Evolutionary conservation across 1,140 invertebrate genomes (phyloP), one percentile per base, ranked within the genome.

Genomic region (Drosophila sproati): DNA sequence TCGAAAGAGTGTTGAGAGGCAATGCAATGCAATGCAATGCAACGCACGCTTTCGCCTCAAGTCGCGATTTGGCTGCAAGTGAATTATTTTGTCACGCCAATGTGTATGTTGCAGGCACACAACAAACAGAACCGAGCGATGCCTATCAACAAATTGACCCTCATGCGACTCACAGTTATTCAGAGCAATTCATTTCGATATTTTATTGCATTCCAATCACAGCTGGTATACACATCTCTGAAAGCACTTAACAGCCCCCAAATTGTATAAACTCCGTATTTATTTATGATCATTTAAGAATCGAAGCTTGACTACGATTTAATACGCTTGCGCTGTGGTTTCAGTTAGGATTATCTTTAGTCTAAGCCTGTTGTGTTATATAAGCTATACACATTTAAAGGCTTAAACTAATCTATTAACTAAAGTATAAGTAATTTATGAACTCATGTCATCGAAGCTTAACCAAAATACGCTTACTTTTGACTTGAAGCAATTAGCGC

Each of bases 91-190:
- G 76, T 76, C 69, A 77, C 77, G 77, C 74, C 68, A 59, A 73
- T 77, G 73, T 79, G 69, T 69, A 79, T 77, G 77, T 77, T 77
- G 77, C 63, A 75, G 43, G 47, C 41, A 56, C 35, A 47, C 43
- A n/a, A 47, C 29, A 47, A 60, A 60, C 31, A 12, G 7, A 43
- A 43, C 39, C 47, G 37, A 57, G 32, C 47, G 62, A 62, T 73
- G 74, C 59, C 74, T 77, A 77, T 73, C 77, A 69, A 73, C 51
- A 77, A 73, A 77, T 69, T 73, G 77, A 79, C 77, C 74, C 63
- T 77, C 74, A 76, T 60, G 41, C 28, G 29, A 20, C 48, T 47
- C 37, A 37, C 71, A 73, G 50, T 52, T 48, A 75, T 56, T 47
- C 29, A 47, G 51, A 61, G 64, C 70, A 73, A 67, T 73, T 73